Evolutionary conservation across 2,888 invertebrate genomes (phyloP).

Genomic region (Campoletis raptor): DNA sequence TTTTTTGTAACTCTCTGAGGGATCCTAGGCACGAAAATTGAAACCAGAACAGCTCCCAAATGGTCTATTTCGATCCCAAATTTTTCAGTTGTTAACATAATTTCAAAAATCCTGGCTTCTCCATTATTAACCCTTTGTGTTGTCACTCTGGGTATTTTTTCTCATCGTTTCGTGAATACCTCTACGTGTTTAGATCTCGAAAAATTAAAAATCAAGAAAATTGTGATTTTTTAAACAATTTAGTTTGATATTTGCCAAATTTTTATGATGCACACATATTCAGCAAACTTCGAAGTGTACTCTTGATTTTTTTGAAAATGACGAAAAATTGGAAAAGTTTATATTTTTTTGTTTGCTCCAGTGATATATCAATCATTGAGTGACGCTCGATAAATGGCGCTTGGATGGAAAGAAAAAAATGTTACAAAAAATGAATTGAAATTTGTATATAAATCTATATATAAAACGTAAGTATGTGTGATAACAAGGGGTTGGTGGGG

Average conservation of each 20-base stretch:
- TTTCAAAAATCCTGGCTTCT: background rate
- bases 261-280: too few species aligned
- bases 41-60: background rate
- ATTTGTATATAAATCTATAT: slow-evolving; percentile 4
- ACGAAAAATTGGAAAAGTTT: background rate
- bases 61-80: background rate
- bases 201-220: too few species aligned
- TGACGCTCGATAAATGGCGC: background rate
- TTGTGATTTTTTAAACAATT: too few species aligned
- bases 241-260: too few species aligned
- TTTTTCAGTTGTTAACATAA: background rate
- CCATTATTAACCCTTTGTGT: background rate
- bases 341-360: background rate
- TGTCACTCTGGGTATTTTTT: too few species aligned
- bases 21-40: background rate
- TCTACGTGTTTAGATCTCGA: too few species aligned
- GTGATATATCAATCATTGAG: background rate
- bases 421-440: background rate
- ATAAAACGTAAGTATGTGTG: slow-evolving; percentile 17
- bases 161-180: too few species aligned
- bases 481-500: slow-evolving; percentile 62
- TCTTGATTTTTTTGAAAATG: too few species aligned
- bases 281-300: too few species aligned
- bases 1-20: background rate
- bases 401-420: slow-evolving; percentile 15